A percentile compares a stretch with the other conserved stretches of the same genome.
Conservation (phyloP, 2,113 vertebrate genomes). For the Mus spicilegus region DNA sequence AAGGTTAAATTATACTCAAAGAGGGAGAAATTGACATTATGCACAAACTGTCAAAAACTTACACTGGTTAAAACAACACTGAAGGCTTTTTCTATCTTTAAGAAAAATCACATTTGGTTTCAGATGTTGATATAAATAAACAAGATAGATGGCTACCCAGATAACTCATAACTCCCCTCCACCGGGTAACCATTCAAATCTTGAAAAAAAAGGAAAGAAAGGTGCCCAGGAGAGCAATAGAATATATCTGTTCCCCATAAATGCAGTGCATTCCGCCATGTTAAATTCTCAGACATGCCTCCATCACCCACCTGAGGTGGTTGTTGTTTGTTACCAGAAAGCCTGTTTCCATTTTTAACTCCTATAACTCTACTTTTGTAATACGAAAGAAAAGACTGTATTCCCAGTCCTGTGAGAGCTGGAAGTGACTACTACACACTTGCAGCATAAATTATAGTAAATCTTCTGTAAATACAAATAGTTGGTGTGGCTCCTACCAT, state of each 20-base stretch:
- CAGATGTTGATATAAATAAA: background rate
- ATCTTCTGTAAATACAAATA: background rate
- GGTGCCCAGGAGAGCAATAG: background rate
- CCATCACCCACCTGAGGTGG: background rate
- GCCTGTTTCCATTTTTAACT: background rate
- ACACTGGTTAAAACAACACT: background rate
- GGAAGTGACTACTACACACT: background rate
- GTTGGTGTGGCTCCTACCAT: background rate
- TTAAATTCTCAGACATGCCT: background rate
- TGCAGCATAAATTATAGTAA: background rate
- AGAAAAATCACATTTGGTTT: constrained; percentile 1
- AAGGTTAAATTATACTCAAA: background rate
- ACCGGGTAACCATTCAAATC: background rate
- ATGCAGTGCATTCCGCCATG: background rate
- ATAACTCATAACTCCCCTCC: background rate
- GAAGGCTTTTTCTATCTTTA: background rate
- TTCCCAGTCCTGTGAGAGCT: background rate
- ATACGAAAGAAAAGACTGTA: background rate
- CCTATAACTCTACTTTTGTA: background rate
- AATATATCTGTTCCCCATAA: background rate
- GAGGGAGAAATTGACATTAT: too few species aligned
- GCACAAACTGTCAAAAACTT: fast-evolving
- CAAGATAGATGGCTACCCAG: background rate
- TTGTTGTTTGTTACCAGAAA: background rate
- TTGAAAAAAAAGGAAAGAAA: background rate